Conservation (phyloP, 2,113 vertebrate species). For the Aramus guarauna region DNA sequence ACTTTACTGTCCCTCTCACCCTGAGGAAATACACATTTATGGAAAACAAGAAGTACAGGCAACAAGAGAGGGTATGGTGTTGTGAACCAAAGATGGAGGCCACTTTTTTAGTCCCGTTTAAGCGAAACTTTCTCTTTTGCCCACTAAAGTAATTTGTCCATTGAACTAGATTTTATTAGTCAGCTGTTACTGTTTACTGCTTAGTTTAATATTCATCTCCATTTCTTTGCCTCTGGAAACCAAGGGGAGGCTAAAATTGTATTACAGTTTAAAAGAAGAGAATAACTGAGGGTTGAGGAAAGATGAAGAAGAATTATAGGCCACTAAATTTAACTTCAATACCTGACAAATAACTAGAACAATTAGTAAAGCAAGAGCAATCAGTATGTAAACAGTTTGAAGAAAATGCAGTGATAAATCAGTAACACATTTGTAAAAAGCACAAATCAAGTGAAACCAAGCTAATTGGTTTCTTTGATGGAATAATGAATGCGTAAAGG, state of each 20-base stretch:
- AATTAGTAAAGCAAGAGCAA: slow-evolving; percentile 59
- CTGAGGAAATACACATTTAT: neutral
- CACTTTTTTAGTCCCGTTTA: neutral
- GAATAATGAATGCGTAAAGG: neutral
- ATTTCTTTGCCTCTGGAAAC: neutral
- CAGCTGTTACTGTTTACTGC: neutral
- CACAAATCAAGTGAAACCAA: slow-evolving; percentile 43
- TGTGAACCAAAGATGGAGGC: neutral
- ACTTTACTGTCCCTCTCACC: neutral
- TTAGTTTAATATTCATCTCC: neutral
- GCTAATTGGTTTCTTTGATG: slow-evolving; percentile 24
- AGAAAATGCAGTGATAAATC: slow-evolving; percentile 16
- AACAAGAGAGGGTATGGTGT: neutral
- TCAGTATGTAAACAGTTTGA: slow-evolving; percentile 39
- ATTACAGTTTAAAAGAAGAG: neutral
- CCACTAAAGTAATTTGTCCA: neutral
- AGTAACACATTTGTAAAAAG: slow-evolving; percentile 34
- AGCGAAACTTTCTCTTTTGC: neutral
- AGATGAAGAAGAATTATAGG: slow-evolving; percentile 30
- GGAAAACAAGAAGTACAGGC: neutral
- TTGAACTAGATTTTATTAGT: neutral
- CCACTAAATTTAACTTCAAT: slow-evolving; percentile 37
- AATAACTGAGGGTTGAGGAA: neutral
- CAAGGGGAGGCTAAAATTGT: neutral
- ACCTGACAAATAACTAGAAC: slow-evolving; percentile 40